Evolutionary conservation across 2,113 vertebrate genomes (phyloP).

Genomic region (Sapajus apella): DNA sequence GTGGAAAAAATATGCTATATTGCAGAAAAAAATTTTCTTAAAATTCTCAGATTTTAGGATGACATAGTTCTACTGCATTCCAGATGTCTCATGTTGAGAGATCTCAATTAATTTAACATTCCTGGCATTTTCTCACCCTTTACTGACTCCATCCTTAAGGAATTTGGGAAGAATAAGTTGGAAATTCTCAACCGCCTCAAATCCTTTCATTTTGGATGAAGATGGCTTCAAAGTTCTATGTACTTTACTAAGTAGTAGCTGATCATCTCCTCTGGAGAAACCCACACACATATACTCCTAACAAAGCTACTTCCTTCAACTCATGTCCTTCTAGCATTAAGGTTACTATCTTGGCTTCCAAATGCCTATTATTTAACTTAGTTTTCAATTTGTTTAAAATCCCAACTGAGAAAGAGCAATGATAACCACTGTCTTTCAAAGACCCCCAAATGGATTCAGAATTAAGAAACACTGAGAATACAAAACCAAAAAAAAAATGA

Average conservation of each 20-base stretch:
- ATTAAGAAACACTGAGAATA: background rate
- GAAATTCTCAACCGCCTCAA: background rate
- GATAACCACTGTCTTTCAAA: background rate
- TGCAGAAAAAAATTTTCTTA: background rate
- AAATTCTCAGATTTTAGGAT: background rate
- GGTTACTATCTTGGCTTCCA: background rate
- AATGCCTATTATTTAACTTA: background rate
- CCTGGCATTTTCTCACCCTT: background rate
- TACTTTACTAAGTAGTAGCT: background rate
- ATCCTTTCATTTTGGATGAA: background rate
- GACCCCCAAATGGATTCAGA: background rate
- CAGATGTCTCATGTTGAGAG: background rate
- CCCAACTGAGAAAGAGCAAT: background rate
- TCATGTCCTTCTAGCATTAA: background rate
- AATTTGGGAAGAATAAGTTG: background rate
- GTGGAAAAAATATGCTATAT: background rate
- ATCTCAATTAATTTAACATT: background rate
- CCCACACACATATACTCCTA: background rate
- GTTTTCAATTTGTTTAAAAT: conserved; percentile 2
- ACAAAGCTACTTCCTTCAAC: background rate
- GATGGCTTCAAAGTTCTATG: background rate
- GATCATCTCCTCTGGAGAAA: background rate
- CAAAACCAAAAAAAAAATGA: background rate
- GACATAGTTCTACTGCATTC: background rate
- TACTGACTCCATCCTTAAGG: background rate